phyloP scores from a whole-genome alignment of 1,140 invertebrate genomes.

The Drosophila suzukii region DNA sequence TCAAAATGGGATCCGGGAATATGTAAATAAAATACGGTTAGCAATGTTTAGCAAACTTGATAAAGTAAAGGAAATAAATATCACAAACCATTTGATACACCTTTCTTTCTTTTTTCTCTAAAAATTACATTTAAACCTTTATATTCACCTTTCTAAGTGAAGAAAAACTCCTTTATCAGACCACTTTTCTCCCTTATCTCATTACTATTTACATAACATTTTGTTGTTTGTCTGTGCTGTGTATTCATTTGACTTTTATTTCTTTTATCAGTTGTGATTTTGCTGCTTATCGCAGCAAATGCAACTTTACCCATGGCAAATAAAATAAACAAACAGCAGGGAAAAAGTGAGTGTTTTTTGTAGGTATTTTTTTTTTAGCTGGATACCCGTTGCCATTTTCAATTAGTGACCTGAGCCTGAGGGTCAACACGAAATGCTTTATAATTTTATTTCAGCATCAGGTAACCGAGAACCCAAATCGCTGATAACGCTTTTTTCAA shows the following conservation, averaged over 20 bases:
- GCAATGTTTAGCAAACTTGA: background rate
- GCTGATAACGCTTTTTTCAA: constrained; percentile 43
- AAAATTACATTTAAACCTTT: background rate
- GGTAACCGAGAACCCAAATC: constrained; percentile 13
- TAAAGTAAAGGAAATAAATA: background rate
- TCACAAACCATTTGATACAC: background rate
- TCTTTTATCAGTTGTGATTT: constrained; percentile 69
- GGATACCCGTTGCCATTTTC: constrained; percentile 48
- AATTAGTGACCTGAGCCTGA: constrained; percentile 60
- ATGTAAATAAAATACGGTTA: background rate
- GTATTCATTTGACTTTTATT: constrained; percentile 24
- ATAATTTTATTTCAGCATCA: constrained; percentile 53
- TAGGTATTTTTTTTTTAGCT: constrained; percentile 6
- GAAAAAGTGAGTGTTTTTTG: constrained; percentile 5
- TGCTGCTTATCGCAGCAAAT: constrained; percentile 66
- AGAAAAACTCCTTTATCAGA: constrained; percentile 11
- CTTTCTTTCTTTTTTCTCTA: too few relatives aligned
- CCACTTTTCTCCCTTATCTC: constrained; percentile 11
- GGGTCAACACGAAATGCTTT: constrained; percentile 57
- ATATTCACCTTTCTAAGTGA: background rate
- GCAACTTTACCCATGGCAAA: constrained; percentile 56
- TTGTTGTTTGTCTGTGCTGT: constrained; percentile 33
- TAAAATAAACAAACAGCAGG: constrained; percentile 15
- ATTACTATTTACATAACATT: constrained; percentile 43
- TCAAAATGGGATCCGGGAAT: background rate